Conservation (phyloP, 2,797 vertebrate species). For the Halcyon smyrnensis region DNA sequence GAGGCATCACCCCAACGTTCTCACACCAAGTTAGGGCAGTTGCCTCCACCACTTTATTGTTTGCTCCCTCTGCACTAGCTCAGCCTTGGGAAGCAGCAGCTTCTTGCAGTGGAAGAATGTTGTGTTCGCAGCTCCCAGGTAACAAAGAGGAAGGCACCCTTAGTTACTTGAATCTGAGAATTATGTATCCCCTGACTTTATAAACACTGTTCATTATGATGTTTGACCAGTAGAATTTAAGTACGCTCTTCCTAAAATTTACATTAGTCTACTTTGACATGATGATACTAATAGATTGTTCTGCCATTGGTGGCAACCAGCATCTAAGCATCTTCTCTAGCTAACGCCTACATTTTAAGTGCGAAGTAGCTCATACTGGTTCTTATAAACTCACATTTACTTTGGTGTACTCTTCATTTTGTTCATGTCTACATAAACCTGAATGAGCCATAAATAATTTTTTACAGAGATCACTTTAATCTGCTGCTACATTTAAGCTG, state of each 20-base stretch:
- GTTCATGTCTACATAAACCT: neutral
- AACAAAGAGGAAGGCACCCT: neutral
- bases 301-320: neutral
- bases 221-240: neutral
- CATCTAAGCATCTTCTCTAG: neutral
- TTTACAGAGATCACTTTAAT: neutral
- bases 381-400: neutral
- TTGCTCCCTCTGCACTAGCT: neutral
- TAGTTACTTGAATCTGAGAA: neutral
- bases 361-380: neutral
- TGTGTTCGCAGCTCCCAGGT: neutral
- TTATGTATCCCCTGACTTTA: neutral
- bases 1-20: neutral
- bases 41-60: neutral
- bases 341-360: neutral
- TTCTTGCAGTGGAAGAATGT: neutral
- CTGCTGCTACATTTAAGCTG: neutral
- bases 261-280: neutral
- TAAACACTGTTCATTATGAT: neutral
- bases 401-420: neutral
- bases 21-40: neutral
- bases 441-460: neutral
- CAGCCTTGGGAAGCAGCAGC: neutral
- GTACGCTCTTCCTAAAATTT: neutral
- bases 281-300: neutral